phyloP scores from a whole-genome alignment of 2,888 invertebrate species.

The Tiliacea citrago region DNA sequence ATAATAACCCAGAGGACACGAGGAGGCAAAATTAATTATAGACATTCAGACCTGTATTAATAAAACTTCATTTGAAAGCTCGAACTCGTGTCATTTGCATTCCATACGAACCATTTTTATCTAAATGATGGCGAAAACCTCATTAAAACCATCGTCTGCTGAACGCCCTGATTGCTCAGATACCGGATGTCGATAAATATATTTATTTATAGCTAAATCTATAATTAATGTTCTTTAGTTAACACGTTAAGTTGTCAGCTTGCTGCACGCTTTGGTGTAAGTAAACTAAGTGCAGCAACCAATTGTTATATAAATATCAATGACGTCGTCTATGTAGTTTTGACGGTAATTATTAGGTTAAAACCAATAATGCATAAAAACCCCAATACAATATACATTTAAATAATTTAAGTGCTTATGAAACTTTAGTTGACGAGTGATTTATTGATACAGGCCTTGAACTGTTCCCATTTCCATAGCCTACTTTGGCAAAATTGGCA shows the following conservation, averaged over 20 bases:
- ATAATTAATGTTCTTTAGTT: background rate
- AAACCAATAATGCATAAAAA: background rate
- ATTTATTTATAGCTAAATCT: background rate
- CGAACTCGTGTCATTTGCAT: background rate
- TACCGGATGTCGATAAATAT: background rate
- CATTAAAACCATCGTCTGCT: background rate
- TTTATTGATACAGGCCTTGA: conserved; percentile 28
- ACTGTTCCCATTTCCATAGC: conserved; percentile 47
- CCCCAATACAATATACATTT: background rate
- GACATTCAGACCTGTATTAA: conserved; percentile 21
- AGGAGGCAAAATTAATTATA: conserved; percentile 9
- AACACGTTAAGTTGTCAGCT: too few relatives aligned
- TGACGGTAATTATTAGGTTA: background rate
- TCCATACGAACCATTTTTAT: background rate
- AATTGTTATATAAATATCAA: background rate
- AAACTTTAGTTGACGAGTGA: background rate
- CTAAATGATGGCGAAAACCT: background rate
- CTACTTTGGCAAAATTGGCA: conserved; percentile 49
- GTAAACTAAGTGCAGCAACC: background rate
- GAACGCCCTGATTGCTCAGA: background rate
- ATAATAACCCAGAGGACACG: background rate
- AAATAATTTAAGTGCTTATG: too few relatives aligned
- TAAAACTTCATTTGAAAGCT: conserved; percentile 10
- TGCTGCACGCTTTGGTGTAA: too few relatives aligned
- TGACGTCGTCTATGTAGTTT: background rate